Evolutionary conservation across 1,140 invertebrate genomes (phyloP).

Genomic region (Zophobas morio): DNA sequence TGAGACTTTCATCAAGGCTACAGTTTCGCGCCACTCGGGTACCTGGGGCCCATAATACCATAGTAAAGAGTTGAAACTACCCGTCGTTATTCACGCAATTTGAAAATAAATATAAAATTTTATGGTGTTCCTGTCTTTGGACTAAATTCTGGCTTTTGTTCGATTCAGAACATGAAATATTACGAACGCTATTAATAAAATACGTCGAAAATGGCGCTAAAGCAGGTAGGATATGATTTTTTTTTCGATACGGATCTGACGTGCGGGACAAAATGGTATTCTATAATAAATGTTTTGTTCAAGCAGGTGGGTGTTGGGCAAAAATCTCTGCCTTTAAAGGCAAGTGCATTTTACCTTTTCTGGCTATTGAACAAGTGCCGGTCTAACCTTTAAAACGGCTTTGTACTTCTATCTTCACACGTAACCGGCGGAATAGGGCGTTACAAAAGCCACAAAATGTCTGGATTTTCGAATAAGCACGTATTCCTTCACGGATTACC

Average conservation of each 20-base stretch:
- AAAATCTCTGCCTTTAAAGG: conserved; percentile 34
- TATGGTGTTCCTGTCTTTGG: background rate
- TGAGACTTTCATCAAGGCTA: conserved; percentile 33
- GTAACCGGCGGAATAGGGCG: conserved; percentile 24
- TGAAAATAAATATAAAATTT: conserved; percentile 23
- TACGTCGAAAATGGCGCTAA: conserved; percentile 27
- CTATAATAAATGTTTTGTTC: conserved; percentile 37
- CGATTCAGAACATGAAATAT: background rate
- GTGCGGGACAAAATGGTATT: conserved; percentile 9
- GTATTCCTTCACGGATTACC: conserved; percentile 21
- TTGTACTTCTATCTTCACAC: conserved; percentile 23
- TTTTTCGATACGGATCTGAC: conserved; percentile 30
- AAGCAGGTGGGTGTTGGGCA: conserved; percentile 40
- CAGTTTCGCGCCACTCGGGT: conserved; percentile 33
- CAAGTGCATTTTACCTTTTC: conserved; percentile 40
- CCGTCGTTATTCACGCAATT: conserved; percentile 20
- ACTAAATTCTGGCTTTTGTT: conserved; percentile 6
- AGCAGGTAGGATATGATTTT: conserved; percentile 39
- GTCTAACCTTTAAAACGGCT: conserved; percentile 6
- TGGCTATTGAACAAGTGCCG: conserved; percentile 35
- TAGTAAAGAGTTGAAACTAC: conserved; percentile 25
- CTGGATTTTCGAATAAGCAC: conserved; percentile 30
- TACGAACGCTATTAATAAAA: conserved; percentile 13
- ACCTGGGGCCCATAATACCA: conserved; percentile 23
- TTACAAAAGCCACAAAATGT: conserved; percentile 39